A percentile compares a stretch with the other conserved stretches of the same genome.
These are phyloP conservation scores for Eutrigla gurnardus DNA, from an alignment of 2,797 vertebrate species.

Conservation along the genomic window DNA sequence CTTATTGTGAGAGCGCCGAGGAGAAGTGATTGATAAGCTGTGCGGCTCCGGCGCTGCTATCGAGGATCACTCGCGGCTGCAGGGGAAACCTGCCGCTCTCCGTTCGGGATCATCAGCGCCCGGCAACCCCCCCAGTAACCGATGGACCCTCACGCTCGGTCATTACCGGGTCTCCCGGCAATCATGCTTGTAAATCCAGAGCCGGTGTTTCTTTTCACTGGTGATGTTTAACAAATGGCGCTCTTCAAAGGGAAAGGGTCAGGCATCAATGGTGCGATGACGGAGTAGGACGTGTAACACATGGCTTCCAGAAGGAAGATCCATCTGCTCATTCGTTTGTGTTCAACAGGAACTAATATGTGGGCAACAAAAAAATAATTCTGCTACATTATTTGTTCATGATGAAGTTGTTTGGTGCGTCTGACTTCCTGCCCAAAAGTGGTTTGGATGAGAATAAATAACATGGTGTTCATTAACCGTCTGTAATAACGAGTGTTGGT, in stretches of 20 bases:
- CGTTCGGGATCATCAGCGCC: conserved; percentile 68
- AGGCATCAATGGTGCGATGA: conserved; percentile 33
- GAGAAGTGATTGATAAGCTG: conserved; percentile 75
- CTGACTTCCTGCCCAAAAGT: background rate
- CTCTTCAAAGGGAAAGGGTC: conserved; percentile 28
- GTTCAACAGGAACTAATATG: conserved; percentile 34
- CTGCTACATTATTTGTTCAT: conserved; percentile 10
- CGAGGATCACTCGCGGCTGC: conserved; percentile 72
- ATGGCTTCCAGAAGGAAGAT: conserved; percentile 60
- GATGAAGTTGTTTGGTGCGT: background rate
- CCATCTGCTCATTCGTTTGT: conserved; percentile 49
- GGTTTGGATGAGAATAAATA: background rate
- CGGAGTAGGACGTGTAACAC: conserved; percentile 44
- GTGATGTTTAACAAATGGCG: conserved; percentile 47
- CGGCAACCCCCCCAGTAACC: conserved; percentile 53
- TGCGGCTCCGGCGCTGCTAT: conserved; percentile 60
- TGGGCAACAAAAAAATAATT: conserved; percentile 4
- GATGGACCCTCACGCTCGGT: conserved; percentile 55
- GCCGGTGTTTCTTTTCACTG: conserved; percentile 26
- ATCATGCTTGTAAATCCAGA: conserved; percentile 23
- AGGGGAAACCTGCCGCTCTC: conserved; percentile 65
- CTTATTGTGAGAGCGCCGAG: conserved; percentile 54
- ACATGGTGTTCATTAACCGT: background rate
- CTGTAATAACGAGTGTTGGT: background rate
- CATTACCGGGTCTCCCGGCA: conserved; percentile 48